Base-by-base conservation (phyloP, 2,888 invertebrate species). In the Allolobophora icterica region DNA sequence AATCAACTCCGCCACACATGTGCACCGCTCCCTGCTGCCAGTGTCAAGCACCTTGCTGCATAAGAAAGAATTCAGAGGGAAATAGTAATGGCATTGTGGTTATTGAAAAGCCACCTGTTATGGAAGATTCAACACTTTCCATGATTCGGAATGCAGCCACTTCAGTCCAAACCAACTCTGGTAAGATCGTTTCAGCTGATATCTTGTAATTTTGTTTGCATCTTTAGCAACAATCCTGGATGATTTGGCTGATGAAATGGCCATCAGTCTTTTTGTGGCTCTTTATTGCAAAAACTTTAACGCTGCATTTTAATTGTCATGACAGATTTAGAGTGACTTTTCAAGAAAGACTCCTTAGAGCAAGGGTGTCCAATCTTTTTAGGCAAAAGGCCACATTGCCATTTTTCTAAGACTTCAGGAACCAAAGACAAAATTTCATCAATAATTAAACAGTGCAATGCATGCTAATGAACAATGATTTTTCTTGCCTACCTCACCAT, bases 1-100 rank as follows among this genome's bases (percentile, higher is more conserved):
- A 35, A 5, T n/a, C 83, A 35, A 34, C 87, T 87, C 21, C 87
- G 6, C 87, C 30, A 24, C 87, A 87, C 38, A 35, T 87, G 87
- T 87, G 87, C 35, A 87, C 87, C n/a, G 87, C 87, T 34, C 87
- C 87, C 35, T 87, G 87, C 35, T 87, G 87, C 35, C 87, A 87
- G 87, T 87, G 87, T 24, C 87, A 30, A 87, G 87, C 87, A 24
- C 87, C 87, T 87, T 87, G 87, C 87, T 87, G 87, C 87, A 17
- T 34, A 35, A 87, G 35, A 87, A 87, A 87, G 38, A 38, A 34
- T 35, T 0, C 35, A 24, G 87, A 38, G 8, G 87, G 38, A 87
- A 33, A 84, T 24, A 52, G 52, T 52, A 52, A 24, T 52, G 84
- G 84, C 84, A 13, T 33, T 35, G 34, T 38, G 17, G 87, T 87